Evolutionary conservation across 2,113 vertebrate genomes (phyloP).

Genomic region (Misgurnus anguillicaudatus): DNA sequence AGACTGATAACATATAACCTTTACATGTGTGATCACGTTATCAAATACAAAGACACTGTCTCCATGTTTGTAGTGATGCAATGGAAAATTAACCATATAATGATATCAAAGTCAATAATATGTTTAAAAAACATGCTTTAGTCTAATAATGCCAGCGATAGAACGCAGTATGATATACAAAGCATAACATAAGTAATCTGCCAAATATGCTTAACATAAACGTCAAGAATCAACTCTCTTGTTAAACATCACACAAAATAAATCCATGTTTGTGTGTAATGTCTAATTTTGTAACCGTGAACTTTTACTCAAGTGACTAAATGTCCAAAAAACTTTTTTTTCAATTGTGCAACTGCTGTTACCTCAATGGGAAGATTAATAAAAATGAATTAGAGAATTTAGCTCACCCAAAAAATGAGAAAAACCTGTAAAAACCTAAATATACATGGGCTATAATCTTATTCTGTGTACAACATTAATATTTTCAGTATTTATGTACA

Average conservation of each 20-base stretch:
- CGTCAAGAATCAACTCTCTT: neutral
- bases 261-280: neutral
- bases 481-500: slow-evolving; percentile 28
- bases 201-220: neutral
- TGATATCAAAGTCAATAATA: slow-evolving; percentile 47
- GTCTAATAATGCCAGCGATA: slow-evolving; percentile 42
- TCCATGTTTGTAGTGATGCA: slow-evolving; percentile 34
- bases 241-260: neutral
- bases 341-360: slow-evolving; percentile 21
- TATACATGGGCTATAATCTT: slow-evolving; percentile 20
- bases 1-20: slow-evolving; percentile 45
- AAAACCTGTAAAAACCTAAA: neutral
- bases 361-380: neutral
- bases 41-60: slow-evolving; percentile 51
- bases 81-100: slow-evolving; percentile 43
- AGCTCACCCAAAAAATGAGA: neutral
- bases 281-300: neutral
- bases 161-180: slow-evolving; percentile 25
- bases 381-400: neutral
- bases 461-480: slow-evolving; percentile 39
- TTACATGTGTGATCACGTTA: slow-evolving; percentile 38
- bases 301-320: neutral
- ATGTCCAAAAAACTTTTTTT: neutral
- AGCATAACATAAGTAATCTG: slow-evolving; percentile 12
- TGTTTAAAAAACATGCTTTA: slow-evolving; percentile 49